A percentile compares a stretch with the other conserved stretches of the same genome.
phyloP scores from a whole-genome alignment of 2,113 vertebrate genomes.

The rat (Rattus norvegicus) region GRCr8 NC_086022.1:142221501-142222000 shows the following conservation, averaged over 20 bases:
- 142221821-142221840: background rate
- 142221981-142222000: slow-evolving; percentile 38
- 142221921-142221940: background rate
- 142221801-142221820: background rate
- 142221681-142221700: slow-evolving; percentile 49
- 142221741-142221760: slow-evolving; percentile 9
- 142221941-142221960: background rate
- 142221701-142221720: slow-evolving; percentile 43
- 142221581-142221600: background rate
- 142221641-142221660: background rate
- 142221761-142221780: background rate
- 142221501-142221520: slow-evolving; percentile 43
- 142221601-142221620: slow-evolving; percentile 25
- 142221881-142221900: background rate
- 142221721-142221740: slow-evolving; percentile 25
- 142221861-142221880: background rate
- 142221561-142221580: background rate
- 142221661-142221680: background rate
- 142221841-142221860: background rate
- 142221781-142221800: background rate
- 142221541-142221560: background rate
- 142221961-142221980: background rate
- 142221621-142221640: slow-evolving; percentile 58
- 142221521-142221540: slow-evolving; percentile 51
- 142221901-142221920: background rate